Base-by-base conservation (phyloP, 2,888 invertebrate genomes). In the Drosophila barbarae region DNA sequence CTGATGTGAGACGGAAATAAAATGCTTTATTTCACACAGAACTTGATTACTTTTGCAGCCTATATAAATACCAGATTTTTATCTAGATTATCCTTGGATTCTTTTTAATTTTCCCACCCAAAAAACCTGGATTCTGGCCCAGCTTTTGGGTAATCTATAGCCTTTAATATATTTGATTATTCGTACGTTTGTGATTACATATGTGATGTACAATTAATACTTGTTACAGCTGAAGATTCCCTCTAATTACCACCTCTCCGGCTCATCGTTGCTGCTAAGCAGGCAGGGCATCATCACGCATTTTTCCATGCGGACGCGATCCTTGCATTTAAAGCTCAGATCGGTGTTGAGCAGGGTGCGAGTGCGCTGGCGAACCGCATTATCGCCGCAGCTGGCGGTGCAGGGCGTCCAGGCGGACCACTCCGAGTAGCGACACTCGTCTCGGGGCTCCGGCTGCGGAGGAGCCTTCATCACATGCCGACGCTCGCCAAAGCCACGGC, bases 371-470 rank as follows among this genome's bases (percentile, higher is more conserved):
- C 91, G 90, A 26, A 91, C 89, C 0, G 92, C 90, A 64, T 90
- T 89, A 12, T 90, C 86, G 1, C 94, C 94, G 82, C 94, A 94
- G 2, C 91, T 91, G 7, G 91, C 91, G 1, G 92, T 92, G 84
- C 94, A 94, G 0, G 92, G 91, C 5, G 93, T 92, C 94, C 94
- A 94, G 9, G 91, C 90, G n/a, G 93, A 92, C 94, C 94, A 94
- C 52, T 91, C 90, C 0, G 92, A 92, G 80, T 93, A 92, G 35
- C 90, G 90, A 81, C 94, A 94, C 66, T 92, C 91, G 21, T 87
- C 89, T 15, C 84, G 82, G 3, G 59, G 54, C 26, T 64, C 82
- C 60, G 54, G 55, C 4, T 52, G 34, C 10, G 69, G 54, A 38
- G 65, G 52, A 32, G 74, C 74, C 63, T 71, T 44, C 6, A 72